These are phyloP conservation scores for Opisthograptis luteolata DNA, from an alignment of 2,888 invertebrate species.

Conservation along the genomic window DNA sequence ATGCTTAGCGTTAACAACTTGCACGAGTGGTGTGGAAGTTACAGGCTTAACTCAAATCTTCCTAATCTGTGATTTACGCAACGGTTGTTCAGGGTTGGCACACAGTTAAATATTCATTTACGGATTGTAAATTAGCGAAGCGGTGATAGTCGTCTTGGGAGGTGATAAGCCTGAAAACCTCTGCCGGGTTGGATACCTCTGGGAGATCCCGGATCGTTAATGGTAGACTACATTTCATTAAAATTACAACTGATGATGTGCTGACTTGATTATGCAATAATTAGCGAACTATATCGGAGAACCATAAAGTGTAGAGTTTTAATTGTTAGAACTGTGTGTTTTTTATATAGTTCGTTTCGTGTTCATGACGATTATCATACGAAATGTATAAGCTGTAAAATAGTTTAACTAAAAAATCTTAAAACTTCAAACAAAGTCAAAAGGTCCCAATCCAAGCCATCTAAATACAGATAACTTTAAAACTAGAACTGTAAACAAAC, in stretches of 20 bases:
- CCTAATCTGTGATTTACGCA: slow-evolving; percentile 20
- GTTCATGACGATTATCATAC: no score
- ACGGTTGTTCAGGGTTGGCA: slow-evolving; percentile 15
- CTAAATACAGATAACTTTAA: no score
- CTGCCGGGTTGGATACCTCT: slow-evolving; percentile 44
- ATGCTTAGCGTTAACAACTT: slow-evolving; percentile 10
- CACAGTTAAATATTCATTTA: slow-evolving; percentile 75
- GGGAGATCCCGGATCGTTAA: slow-evolving; percentile 36
- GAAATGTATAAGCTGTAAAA: no score
- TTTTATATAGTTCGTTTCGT: background rate
- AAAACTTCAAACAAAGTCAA: no score
- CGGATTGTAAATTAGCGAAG: slow-evolving; percentile 77
- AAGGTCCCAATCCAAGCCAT: no score
- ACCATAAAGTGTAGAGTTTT: no score
- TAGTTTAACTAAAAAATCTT: no score
- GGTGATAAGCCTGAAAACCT: slow-evolving; percentile 51
- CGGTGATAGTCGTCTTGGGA: slow-evolving; percentile 57
- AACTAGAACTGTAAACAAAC: no score
- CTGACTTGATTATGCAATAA: slow-evolving; percentile 11
- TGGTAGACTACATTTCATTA: slow-evolving; percentile 34
- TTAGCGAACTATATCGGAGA: no score
- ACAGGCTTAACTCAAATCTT: slow-evolving; percentile 18
- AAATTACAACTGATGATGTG: slow-evolving; percentile 30
- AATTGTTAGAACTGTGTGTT: no score
- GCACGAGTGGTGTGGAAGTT: slow-evolving; percentile 10